phyloP scores from a whole-genome alignment of 2,888 invertebrate species.

The Hedya salicella region DNA sequence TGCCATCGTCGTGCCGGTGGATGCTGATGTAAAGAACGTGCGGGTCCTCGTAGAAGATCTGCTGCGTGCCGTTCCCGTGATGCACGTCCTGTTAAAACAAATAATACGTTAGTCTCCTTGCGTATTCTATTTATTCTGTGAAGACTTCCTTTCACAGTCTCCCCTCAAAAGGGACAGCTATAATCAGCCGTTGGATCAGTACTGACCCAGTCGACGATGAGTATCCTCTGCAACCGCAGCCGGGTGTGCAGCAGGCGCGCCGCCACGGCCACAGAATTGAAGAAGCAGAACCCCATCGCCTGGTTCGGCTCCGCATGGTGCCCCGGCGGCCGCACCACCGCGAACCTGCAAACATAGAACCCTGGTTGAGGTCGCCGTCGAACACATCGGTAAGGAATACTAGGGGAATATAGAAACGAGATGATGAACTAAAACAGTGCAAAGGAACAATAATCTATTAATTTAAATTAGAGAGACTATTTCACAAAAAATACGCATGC shows the following conservation, averaged over 20 bases:
- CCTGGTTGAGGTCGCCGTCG: no score
- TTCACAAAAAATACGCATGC: no score
- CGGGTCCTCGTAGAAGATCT: conserved; percentile 98
- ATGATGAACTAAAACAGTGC: no score
- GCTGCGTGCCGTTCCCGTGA: conserved; percentile 99
- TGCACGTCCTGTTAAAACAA: conserved; percentile 91
- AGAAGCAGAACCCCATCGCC: conserved; percentile 99
- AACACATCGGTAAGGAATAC: no score
- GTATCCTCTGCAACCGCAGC: conserved; percentile 93
- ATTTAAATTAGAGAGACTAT: no score
- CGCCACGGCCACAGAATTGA: conserved; percentile 98
- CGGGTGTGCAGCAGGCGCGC: conserved; percentile 94
- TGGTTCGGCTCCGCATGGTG: conserved; percentile 97
- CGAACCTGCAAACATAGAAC: conserved; percentile 89
- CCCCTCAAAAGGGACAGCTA: no score
- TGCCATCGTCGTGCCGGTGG: conserved; percentile 99
- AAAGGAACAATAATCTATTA: no score
- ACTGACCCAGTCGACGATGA: conserved; percentile 96
- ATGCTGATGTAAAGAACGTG: conserved; percentile 97
- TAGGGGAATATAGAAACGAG: no score
- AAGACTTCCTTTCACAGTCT: no score
- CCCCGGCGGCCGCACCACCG: conserved; percentile 98
- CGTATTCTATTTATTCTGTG: no score
- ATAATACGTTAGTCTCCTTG: neutral
- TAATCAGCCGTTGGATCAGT: no score